Evolutionary conservation across 2,797 vertebrate genomes (phyloP).

Genomic region (Denticeps clupeoides): DNA sequence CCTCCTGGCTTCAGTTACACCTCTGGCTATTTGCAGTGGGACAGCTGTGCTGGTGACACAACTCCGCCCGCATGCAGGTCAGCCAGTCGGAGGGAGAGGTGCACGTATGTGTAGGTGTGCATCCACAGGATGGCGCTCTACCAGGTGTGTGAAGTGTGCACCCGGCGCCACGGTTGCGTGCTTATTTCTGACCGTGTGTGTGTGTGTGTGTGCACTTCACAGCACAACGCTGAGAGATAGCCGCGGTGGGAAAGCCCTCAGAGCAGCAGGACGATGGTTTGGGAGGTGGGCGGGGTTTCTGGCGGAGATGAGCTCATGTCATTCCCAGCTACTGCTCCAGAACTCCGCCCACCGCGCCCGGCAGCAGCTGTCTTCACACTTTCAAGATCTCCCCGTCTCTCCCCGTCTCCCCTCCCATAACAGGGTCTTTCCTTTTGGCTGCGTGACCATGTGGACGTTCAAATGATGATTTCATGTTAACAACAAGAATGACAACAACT

Average conservation of each 20-base stretch:
- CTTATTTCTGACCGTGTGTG: slow-evolving; percentile 10
- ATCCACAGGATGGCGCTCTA: background rate
- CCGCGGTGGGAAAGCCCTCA: too few species aligned
- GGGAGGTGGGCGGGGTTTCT: slow-evolving; percentile 12
- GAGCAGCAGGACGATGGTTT: too few species aligned
- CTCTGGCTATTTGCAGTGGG: slow-evolving; percentile 54
- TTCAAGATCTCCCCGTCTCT: slow-evolving; percentile 7
- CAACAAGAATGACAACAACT: too few species aligned
- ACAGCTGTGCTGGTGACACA: slow-evolving; percentile 45
- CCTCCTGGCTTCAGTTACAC: slow-evolving; percentile 43
- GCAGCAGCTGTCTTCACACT: slow-evolving; percentile 20
- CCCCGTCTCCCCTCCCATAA: slow-evolving; percentile 11
- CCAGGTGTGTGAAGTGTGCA: too few species aligned
- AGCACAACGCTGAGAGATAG: too few species aligned
- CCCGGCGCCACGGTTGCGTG: too few species aligned
- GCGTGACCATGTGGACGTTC: background rate
- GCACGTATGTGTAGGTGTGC: background rate
- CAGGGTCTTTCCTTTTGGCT: slow-evolving; percentile 1
- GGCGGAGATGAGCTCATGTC: slow-evolving; percentile 24
- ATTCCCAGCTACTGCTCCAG: too few species aligned
- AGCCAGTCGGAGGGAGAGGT: slow-evolving; percentile 16
- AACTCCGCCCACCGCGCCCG: too few species aligned
- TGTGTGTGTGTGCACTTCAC: slow-evolving; percentile 12
- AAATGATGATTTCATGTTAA: too few species aligned
- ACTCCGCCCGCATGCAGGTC: slow-evolving; percentile 43